A percentile compares a stretch with the other conserved stretches of the same genome.
Conservation (phyloP, 1,140 invertebrate genomes). For the Stegodyphus dumicola region DNA sequence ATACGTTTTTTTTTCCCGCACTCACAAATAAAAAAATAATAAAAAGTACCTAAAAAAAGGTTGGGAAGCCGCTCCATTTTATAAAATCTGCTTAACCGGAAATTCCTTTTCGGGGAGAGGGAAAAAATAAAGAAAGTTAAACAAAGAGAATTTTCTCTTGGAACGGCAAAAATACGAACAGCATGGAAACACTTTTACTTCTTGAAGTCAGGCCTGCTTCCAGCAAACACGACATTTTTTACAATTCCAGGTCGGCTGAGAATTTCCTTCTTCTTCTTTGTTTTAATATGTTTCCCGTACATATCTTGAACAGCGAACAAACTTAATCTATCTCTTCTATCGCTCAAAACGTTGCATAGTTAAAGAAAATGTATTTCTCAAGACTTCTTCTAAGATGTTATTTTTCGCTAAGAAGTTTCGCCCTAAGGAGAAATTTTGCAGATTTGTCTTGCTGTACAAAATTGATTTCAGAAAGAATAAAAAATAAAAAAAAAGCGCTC, state of each 20-base stretch:
- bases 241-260: not conserved
- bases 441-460: too few relatives aligned
- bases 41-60: too few relatives aligned
- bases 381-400: not conserved
- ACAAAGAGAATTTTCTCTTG: not conserved
- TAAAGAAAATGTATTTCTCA: constrained; percentile 39
- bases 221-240: not conserved
- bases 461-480: too few relatives aligned
- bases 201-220: not conserved
- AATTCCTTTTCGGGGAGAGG: not conserved
- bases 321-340: constrained; percentile 27
- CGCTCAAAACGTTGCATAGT: constrained; percentile 1
- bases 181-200: not conserved
- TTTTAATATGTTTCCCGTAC: not conserved
- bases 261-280: not conserved
- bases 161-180: not conserved
- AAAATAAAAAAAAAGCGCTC: too few relatives aligned
- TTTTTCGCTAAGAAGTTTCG: not conserved
- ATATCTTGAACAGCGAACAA: not conserved
- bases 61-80: too few relatives aligned
- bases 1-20: too few relatives aligned
- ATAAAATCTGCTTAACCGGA: not conserved
- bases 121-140: not conserved
- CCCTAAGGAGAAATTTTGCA: too few relatives aligned
- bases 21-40: too few relatives aligned